These are phyloP conservation scores for Yponomeuta plumbellus DNA, from an alignment of 2,888 invertebrate species.

Conservation along the genomic window DNA sequence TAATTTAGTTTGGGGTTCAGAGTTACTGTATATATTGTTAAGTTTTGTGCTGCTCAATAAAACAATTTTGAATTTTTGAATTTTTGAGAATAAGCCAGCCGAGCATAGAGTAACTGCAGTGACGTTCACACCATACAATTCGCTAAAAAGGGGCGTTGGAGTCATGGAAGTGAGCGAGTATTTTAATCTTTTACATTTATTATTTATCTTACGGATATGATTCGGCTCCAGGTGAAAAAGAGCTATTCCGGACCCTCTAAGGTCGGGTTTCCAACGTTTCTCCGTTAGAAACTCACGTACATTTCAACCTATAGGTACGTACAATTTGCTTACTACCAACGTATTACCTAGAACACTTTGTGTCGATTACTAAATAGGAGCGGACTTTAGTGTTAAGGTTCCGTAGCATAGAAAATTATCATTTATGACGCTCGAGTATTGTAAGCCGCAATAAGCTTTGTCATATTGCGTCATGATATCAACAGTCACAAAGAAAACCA, in stretches of 20 bases:
- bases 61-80: too few relatives aligned
- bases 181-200: not conserved
- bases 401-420: too few relatives aligned
- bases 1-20: too few relatives aligned
- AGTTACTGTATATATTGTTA: too few relatives aligned
- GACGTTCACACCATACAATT: not conserved
- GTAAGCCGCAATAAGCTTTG: too few relatives aligned
- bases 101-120: too few relatives aligned
- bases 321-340: not conserved
- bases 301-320: not conserved
- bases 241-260: not conserved
- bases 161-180: slow-evolving; percentile 25
- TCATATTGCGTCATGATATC: too few relatives aligned
- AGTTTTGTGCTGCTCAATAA: too few relatives aligned
- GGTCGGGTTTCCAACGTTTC: not conserved
- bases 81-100: too few relatives aligned
- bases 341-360: not conserved
- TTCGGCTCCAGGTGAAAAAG: not conserved
- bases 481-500: too few relatives aligned
- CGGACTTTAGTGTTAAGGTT: not conserved
- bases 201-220: not conserved
- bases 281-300: not conserved
- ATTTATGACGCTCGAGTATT: too few relatives aligned
- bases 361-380: not conserved
- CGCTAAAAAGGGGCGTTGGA: not conserved